Percentiles rank a stretch among this genome's conserved stretches.
phyloP scores from a whole-genome alignment of 2,113 vertebrate genomes.

The Pitta sordida region DNA sequence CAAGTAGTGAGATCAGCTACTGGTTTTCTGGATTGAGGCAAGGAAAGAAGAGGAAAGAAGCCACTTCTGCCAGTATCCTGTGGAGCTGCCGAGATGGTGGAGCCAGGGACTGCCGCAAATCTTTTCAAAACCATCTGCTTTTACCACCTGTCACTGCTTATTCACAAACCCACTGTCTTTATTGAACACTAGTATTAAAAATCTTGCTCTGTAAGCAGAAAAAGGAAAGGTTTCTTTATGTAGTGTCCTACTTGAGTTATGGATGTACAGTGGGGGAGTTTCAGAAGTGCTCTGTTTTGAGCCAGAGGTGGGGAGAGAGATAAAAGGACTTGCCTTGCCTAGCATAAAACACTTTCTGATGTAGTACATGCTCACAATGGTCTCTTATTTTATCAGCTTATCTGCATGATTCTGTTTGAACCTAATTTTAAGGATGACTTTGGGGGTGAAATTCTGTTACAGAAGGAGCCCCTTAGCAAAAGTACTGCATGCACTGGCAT shows the following conservation, averaged over 20 bases:
- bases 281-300: neutral
- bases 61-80: neutral
- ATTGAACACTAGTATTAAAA: neutral
- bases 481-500: neutral
- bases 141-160: slow-evolving; percentile 49
- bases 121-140: slow-evolving; percentile 53
- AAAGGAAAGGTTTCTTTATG: neutral
- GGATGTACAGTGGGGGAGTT: neutral
- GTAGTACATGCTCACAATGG: neutral
- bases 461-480: slow-evolving; percentile 6
- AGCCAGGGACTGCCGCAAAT: neutral
- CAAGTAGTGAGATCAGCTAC: neutral
- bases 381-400: neutral
- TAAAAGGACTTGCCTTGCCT: neutral
- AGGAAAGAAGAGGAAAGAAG: neutral
- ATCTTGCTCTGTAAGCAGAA: neutral
- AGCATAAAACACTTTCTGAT: neutral
- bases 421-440: neutral
- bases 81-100: neutral
- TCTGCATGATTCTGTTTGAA: neutral
- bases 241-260: neutral
- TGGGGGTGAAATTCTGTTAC: neutral
- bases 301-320: neutral
- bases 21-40: neutral
- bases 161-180: neutral